A percentile compares a stretch with the other conserved stretches of the same genome.
Evolutionary conservation across 23 tunicate genomes (phyloP).

Genomic region (Halocynthia aurantium): DNA sequence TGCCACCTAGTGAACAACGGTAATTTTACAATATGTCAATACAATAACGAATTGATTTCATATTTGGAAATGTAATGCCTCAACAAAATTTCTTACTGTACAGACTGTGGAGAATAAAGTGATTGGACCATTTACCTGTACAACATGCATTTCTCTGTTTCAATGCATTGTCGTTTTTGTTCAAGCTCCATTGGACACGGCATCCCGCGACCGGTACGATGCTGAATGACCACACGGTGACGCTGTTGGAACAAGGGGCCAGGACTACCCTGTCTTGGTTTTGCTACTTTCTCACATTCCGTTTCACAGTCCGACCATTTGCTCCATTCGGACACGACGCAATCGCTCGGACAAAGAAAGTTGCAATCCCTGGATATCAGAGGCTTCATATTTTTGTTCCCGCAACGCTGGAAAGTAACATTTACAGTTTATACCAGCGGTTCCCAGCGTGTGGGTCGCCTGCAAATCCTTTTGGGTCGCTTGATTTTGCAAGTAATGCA

Average conservation of each 20-base stretch:
- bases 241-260: conserved; percentile 46
- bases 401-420: conserved; percentile 14
- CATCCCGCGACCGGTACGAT: conserved; percentile 39
- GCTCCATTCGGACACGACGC: conserved; percentile 56
- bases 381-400: conserved; percentile 25
- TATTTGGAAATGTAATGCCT: neutral
- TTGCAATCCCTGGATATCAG: conserved; percentile 25
- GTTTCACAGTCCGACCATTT: conserved; percentile 50
- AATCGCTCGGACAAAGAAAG: conserved; percentile 42
- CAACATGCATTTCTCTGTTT: conserved; percentile 31
- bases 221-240: conserved; percentile 46
- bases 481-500: too few relatives aligned
- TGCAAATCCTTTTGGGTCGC: too few relatives aligned
- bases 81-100: neutral
- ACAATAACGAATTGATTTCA: too few relatives aligned
- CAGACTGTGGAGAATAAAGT: neutral
- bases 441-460: too few relatives aligned
- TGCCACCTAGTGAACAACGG: conserved; percentile 45
- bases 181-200: conserved; percentile 45
- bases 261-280: conserved; percentile 4
- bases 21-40: too few relatives aligned
- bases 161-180: conserved; percentile 29
- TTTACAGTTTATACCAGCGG: too few relatives aligned
- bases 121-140: conserved; percentile 37
- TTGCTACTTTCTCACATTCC: conserved; percentile 48